These are phyloP conservation scores for Mercenaria mercenaria DNA, from an alignment of 1,140 invertebrate genomes.

Conservation along the genomic window DNA sequence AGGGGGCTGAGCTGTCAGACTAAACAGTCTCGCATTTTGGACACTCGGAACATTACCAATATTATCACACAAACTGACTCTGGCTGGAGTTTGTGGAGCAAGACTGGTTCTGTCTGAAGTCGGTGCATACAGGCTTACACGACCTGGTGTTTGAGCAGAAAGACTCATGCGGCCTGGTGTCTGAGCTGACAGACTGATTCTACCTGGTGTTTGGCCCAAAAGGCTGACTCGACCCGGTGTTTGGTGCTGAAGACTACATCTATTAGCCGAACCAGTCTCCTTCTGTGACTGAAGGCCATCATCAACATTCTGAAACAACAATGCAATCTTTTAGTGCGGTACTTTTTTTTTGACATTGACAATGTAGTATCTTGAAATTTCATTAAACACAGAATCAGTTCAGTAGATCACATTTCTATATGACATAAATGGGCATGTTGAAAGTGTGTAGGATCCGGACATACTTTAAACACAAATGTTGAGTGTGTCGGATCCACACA, in stretches of 20 bases:
- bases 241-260: neutral
- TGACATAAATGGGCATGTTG: too few relatives aligned
- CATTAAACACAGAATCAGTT: too few relatives aligned
- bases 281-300: neutral
- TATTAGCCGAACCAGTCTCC: neutral
- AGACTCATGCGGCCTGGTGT: neutral
- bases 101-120: neutral
- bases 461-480: too few relatives aligned
- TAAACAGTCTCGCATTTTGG: neutral
- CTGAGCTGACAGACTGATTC: neutral
- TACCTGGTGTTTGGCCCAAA: neutral
- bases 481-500: too few relatives aligned
- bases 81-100: neutral
- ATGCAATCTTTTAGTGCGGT: too few relatives aligned
- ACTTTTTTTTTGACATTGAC: too few relatives aligned
- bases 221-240: conserved; percentile 9
- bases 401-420: too few relatives aligned
- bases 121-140: neutral
- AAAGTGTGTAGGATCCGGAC: too few relatives aligned
- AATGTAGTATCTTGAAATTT: too few relatives aligned
- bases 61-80: neutral
- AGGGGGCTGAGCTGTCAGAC: neutral
- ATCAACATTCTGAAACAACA: neutral
- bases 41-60: neutral
- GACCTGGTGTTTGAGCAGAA: neutral